phyloP scores from a whole-genome alignment of 2,888 invertebrate genomes.

The Gari tellinella region DNA sequence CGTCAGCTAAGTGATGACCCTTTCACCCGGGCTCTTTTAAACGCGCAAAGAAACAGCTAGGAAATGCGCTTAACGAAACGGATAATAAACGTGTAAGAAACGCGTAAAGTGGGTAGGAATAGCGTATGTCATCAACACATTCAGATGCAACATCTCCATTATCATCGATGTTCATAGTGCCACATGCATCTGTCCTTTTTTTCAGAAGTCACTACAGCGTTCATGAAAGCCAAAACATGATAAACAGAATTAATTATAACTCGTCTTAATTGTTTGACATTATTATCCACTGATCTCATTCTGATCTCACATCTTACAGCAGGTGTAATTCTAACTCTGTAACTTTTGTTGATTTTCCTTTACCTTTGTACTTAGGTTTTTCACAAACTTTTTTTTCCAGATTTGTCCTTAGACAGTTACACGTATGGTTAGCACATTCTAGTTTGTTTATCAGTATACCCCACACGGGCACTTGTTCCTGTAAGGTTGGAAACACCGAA shows the following conservation, averaged over 20 bases:
- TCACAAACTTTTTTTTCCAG: conserved; percentile 27
- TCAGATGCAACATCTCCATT: neutral
- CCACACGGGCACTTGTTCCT: conserved; percentile 33
- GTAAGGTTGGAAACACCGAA: conserved; percentile 15
- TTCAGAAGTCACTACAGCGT: too few species aligned
- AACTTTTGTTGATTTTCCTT: conserved; percentile 22
- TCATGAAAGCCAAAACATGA: too few species aligned
- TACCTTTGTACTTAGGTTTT: conserved; percentile 35
- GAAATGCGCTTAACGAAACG: too few species aligned
- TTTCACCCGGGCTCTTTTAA: too few species aligned
- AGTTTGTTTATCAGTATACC: conserved; percentile 20
- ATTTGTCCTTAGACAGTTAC: conserved; percentile 29
- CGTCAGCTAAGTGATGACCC: too few species aligned
- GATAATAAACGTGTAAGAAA: too few species aligned
- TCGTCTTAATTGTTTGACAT: conserved; percentile 17
- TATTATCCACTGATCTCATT: conserved; percentile 22
- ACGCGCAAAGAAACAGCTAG: too few species aligned
- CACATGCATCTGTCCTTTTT: too few species aligned
- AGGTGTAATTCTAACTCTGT: conserved; percentile 19
- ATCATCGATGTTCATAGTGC: neutral
- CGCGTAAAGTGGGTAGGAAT: too few species aligned
- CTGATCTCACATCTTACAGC: conserved; percentile 51
- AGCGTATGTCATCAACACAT: too few species aligned
- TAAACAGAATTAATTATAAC: conserved; percentile 46
- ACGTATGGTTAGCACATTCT: conserved; percentile 43